Percentiles rank a stretch among this genome's conserved stretches.
These are phyloP conservation scores for Thripadectes ignobilis DNA, from an alignment of 2,797 vertebrate genomes.

Conservation along the genomic window DNA sequence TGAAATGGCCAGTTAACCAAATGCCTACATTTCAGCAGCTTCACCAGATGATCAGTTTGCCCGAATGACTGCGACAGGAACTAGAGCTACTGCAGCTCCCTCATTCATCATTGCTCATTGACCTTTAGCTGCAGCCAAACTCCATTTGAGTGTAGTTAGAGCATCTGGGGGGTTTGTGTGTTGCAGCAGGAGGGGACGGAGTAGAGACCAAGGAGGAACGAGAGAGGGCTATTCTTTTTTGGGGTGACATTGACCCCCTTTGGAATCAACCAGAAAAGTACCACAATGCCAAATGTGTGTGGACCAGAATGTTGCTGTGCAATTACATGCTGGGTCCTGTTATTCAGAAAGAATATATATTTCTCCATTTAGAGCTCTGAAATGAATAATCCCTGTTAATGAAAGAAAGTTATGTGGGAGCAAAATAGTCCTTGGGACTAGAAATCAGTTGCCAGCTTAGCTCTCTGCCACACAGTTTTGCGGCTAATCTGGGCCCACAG, in stretches of 20 bases:
- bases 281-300: fast-evolving
- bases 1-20: conserved; percentile 9
- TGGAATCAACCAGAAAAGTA: neutral
- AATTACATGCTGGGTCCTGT: neutral
- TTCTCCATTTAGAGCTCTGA: neutral
- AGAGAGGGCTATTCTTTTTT: neutral
- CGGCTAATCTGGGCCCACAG: neutral
- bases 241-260: neutral
- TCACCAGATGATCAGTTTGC: neutral
- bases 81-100: neutral
- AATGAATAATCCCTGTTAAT: neutral
- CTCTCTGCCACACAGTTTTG: neutral
- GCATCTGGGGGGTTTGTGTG: neutral
- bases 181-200: neutral
- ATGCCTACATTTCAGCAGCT: neutral
- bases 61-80: neutral
- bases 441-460: conserved; percentile 9
- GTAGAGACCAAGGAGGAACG: neutral
- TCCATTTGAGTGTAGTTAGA: neutral
- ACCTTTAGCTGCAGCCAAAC: conserved; percentile 10
- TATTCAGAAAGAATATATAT: neutral
- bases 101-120: conserved; percentile 9
- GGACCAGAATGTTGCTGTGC: neutral
- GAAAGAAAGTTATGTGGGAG: conserved; percentile 27
- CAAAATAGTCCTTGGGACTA: conserved; percentile 6